These are phyloP conservation scores for Cichladusa arquata DNA, from an alignment of 2,113 vertebrate species.

Conservation along the genomic window DNA sequence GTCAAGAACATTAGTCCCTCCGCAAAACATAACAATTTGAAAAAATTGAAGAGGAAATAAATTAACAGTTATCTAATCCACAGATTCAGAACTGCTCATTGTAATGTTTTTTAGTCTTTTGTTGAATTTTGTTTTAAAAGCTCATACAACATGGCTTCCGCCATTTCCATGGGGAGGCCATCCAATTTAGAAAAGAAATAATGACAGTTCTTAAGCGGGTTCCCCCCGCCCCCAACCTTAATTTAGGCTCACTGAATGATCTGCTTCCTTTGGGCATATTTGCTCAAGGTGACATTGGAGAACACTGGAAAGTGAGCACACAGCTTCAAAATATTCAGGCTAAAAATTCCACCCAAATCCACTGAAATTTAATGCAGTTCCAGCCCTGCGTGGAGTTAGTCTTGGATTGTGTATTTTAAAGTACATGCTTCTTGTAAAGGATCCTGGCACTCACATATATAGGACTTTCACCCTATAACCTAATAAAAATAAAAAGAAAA, in stretches of 20 bases:
- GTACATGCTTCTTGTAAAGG: background rate
- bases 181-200: slow-evolving; percentile 62
- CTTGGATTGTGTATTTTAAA: background rate
- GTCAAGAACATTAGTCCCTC: background rate
- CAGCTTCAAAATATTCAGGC: background rate
- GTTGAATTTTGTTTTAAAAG: slow-evolving; percentile 24
- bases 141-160: background rate
- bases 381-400: background rate
- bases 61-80: background rate
- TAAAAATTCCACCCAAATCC: slow-evolving; percentile 6
- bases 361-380: background rate
- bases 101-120: background rate
- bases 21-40: background rate
- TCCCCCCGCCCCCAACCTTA: background rate
- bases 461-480: background rate
- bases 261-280: slow-evolving; percentile 60
- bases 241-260: slow-evolving; percentile 53
- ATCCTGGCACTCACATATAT: background rate
- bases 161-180: slow-evolving; percentile 38
- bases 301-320: background rate
- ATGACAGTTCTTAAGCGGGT: slow-evolving; percentile 52
- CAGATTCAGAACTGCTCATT: background rate
- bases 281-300: slow-evolving; percentile 61
- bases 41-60: background rate
- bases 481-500: background rate